Conservation (phyloP, 1,140 invertebrate genomes). For the Coboldia fuscipes region DNA sequence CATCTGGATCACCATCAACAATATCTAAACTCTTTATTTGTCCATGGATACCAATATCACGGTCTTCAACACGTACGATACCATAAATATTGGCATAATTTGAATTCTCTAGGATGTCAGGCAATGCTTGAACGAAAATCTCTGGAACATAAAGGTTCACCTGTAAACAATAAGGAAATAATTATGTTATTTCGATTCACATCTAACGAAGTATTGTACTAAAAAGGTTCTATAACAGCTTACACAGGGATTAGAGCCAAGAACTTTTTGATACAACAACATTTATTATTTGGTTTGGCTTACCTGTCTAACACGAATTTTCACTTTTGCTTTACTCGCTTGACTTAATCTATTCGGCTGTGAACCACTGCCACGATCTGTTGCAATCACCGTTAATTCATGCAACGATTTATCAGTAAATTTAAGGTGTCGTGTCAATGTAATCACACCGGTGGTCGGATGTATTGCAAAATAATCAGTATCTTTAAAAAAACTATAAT, state of each 20-base stretch:
- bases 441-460: constrained; percentile 74
- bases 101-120: constrained; percentile 63
- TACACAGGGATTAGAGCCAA: too few species aligned
- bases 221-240: too few species aligned
- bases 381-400: constrained; percentile 56
- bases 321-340: constrained; percentile 47
- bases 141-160: constrained; percentile 75
- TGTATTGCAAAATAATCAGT: constrained; percentile 78
- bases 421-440: constrained; percentile 55
- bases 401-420: constrained; percentile 44
- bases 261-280: too few species aligned
- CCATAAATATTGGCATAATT: constrained; percentile 76
- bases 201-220: background rate
- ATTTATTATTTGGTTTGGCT: constrained; percentile 3
- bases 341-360: constrained; percentile 31
- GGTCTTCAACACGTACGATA: constrained; percentile 64
- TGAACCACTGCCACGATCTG: constrained; percentile 54
- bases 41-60: constrained; percentile 64
- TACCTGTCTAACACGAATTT: constrained; percentile 42
- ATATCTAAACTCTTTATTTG: constrained; percentile 67
- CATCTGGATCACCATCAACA: constrained; percentile 67
- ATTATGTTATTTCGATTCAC: background rate
- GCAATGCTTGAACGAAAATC: constrained; percentile 55
- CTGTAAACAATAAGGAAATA: constrained; percentile 17
- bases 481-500: constrained; percentile 74